These are phyloP conservation scores for Procavia capensis DNA, from an alignment of 2,113 vertebrate species.

Conservation along the genomic window DNA sequence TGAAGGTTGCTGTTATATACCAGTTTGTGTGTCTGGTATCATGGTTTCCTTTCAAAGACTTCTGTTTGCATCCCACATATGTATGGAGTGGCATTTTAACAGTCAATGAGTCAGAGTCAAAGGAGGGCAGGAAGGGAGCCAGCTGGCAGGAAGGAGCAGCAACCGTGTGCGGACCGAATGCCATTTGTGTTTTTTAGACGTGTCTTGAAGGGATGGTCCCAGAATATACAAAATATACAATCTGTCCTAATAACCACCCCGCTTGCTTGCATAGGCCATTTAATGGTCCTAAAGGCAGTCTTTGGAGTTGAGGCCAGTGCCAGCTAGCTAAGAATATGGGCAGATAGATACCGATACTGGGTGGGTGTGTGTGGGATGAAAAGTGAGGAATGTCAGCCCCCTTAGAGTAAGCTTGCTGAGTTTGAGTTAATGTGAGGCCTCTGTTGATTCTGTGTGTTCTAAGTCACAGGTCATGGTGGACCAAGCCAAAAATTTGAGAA, in stretches of 20 bases:
- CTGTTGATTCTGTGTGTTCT: constrained; percentile 80
- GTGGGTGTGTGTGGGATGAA: constrained; percentile 71
- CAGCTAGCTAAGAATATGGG: constrained; percentile 87
- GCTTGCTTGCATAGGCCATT: constrained; percentile 87
- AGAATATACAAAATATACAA: constrained; percentile 91
- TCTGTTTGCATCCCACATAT: constrained; percentile 87
- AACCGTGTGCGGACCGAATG: constrained; percentile 85
- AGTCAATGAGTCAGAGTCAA: constrained; percentile 90
- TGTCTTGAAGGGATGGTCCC: constrained; percentile 88
- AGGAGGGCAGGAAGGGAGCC: constrained; percentile 85
- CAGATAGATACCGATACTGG: constrained; percentile 66
- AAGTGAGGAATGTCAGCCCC: constrained; percentile 79
- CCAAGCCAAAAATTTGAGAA: constrained; percentile 69
- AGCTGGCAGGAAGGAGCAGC: constrained; percentile 88
- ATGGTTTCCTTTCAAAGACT: constrained; percentile 84
- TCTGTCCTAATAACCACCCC: constrained; percentile 87
- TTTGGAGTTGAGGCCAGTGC: constrained; percentile 89
- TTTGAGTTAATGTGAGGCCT: constrained; percentile 80
- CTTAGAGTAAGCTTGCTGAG: constrained; percentile 80
- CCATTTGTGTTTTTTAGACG: constrained; percentile 86
- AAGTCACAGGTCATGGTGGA: constrained; percentile 76
- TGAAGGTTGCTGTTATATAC: constrained; percentile 83
- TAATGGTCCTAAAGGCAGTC: constrained; percentile 89
- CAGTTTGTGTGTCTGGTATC: constrained; percentile 80
- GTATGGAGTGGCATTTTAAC: constrained; percentile 88